phyloP scores from a whole-genome alignment of 2,113 vertebrate species.

The Ageneiosus marmoratus region DNA sequence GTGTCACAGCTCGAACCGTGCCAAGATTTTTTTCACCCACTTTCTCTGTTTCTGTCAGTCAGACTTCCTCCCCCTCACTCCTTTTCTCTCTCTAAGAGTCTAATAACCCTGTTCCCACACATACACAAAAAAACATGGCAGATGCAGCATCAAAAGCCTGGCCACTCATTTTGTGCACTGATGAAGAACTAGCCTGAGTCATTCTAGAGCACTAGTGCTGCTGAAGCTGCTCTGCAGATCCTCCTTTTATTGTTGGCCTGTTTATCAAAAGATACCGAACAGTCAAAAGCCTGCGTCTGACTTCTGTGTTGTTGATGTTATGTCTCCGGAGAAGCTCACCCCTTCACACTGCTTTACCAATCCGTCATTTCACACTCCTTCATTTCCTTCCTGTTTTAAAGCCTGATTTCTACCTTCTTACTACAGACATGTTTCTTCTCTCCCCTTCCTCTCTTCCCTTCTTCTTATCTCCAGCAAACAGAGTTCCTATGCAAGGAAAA shows the following conservation, averaged over 20 bases:
- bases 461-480: conserved; percentile 70
- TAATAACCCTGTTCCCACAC: conserved; percentile 48
- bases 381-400: neutral
- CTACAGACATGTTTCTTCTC: neutral
- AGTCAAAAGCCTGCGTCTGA: conserved; percentile 2
- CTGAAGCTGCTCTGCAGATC: neutral
- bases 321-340: neutral
- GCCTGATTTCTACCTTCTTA: neutral
- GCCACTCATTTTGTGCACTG: conserved; percentile 1
- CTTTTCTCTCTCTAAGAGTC: conserved; percentile 41
- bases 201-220: neutral
- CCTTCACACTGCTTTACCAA: neutral
- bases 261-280: conserved; percentile 11
- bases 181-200: conserved; percentile 13
- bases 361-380: neutral
- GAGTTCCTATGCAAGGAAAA: conserved; percentile 68
- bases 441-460: conserved; percentile 1
- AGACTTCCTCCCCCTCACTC: conserved; percentile 52
- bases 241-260: conserved; percentile 6
- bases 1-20: conserved; percentile 50
- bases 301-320: conserved; percentile 1
- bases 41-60: conserved; percentile 45
- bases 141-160: conserved; percentile 8
- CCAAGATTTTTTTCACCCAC: conserved; percentile 55
- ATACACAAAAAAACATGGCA: conserved; percentile 13